Conservation (phyloP, 92 coral and sea anemone species). For the Actinernus sp. region DNA sequence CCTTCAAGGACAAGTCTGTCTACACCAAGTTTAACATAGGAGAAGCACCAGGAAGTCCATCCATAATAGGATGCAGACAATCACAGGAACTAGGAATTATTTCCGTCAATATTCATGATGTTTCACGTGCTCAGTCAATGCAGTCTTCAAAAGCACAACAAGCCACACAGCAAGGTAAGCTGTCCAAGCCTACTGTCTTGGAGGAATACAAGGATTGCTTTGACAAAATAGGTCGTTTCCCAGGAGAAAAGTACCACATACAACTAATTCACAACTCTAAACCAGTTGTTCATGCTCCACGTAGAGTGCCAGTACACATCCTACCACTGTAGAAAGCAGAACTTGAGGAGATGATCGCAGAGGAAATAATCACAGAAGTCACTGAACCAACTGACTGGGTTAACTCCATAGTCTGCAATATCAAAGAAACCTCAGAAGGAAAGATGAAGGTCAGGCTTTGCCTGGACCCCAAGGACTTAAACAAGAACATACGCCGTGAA, state of each 20-base stretch:
- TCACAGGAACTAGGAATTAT: constrained; percentile 45
- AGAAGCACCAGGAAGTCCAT: constrained; percentile 69
- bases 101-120: constrained; percentile 37
- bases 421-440: constrained; percentile 54
- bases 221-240: constrained; percentile 48
- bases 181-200: constrained; percentile 32
- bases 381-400: constrained; percentile 68
- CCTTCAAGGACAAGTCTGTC: constrained; percentile 33
- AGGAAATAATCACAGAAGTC: constrained; percentile 54
- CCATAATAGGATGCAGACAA: constrained; percentile 58
- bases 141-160: constrained; percentile 13
- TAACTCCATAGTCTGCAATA: constrained; percentile 61
- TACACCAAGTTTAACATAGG: constrained; percentile 34
- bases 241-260: constrained; percentile 35
- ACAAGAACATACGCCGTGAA: constrained; percentile 60
- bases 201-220: constrained; percentile 56
- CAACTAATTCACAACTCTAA: constrained; percentile 36
- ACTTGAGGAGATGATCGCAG: constrained; percentile 49
- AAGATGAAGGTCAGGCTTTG: constrained; percentile 50
- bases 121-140: constrained; percentile 4
- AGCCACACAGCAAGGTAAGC: constrained; percentile 20
- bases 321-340: constrained; percentile 46
- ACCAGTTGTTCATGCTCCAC: constrained; percentile 54
- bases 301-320: constrained; percentile 51
- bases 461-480: constrained; percentile 68